Base-by-base conservation (phyloP, 2,113 vertebrate species). In the Eira barbara region DNA sequence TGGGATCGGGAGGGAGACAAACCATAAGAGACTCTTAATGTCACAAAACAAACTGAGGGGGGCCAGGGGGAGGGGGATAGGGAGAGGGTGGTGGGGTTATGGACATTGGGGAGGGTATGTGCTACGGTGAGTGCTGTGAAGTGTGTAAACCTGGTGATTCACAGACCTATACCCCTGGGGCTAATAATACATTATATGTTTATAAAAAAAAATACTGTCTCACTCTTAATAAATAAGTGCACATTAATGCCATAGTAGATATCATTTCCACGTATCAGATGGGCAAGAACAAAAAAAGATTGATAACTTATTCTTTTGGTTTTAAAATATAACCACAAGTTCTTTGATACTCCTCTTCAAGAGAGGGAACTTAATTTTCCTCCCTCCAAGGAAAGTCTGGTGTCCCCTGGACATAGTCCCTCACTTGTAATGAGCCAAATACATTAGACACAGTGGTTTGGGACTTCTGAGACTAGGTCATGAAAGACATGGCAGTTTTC, bases 291-390 rank as follows among this genome's bases (percentile, higher is more conserved):
- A 42, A 52, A 47, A 67, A 79, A 73, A 49, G 76, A 61, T 78
- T 89, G 34, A 29, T 80, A 59, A 71, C 21, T 78, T 18, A 47
- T n/a, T 73, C 6, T 74, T 23, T n/a, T 83, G 0, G 4, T 76
- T 96, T 91, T 61, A 88, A 98, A 87, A 83, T 89, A 84, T 8
- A 57, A 42, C 12, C 39, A n/a, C 89, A 87, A 73, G 82, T 83
- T 94, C 25, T 92, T 89, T 61, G 63, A n/a, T 63, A 59, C 0
- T 55, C 31, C 17, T 20, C 11, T 34, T 91, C 11, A 82, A 67
- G 27, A 93, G 18, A n/a, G 67, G 8, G 14, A 73, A 61, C 7
- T 76, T 49, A 57, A 42, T 73, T 73, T 96, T 79, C 7, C 55
- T 92, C 45, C 4, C 15, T 42, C 17, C 49, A n/a, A 63, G 23